These are phyloP conservation scores for Neodiprion fabricii DNA, from an alignment of 1,140 invertebrate species.

Conservation along the genomic window DNA sequence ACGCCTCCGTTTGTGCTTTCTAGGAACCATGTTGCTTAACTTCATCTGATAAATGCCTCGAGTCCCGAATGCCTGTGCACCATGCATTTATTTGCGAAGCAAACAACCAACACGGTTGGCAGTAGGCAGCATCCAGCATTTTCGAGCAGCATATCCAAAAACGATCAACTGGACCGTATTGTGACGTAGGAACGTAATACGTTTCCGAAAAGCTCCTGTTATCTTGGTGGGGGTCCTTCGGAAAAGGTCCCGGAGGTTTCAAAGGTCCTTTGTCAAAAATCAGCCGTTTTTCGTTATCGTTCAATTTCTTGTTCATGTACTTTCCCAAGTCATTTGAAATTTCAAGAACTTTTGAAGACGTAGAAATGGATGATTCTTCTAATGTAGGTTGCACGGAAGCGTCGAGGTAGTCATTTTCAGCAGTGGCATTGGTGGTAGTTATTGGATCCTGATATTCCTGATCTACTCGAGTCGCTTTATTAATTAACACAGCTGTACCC, in stretches of 20 bases:
- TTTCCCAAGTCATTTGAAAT: constrained; percentile 18
- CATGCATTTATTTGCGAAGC: too few relatives aligned
- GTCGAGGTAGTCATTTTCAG: too few relatives aligned
- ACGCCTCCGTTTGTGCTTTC: too few relatives aligned
- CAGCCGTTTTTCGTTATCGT: constrained; percentile 16
- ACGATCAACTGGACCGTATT: constrained; percentile 11
- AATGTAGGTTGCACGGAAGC: too few relatives aligned
- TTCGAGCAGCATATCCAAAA: constrained; percentile 20
- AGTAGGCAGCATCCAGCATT: constrained; percentile 16
- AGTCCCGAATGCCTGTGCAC: too few relatives aligned
- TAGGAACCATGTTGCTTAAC: too few relatives aligned
- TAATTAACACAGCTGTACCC: background rate
- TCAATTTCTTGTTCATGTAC: constrained; percentile 14
- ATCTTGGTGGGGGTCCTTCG: background rate
- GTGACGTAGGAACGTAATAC: constrained; percentile 13
- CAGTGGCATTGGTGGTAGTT: background rate
- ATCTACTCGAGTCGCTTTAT: background rate
- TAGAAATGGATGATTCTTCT: too few relatives aligned
- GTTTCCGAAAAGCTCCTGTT: constrained; percentile 18
- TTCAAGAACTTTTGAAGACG: background rate
- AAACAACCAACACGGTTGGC: constrained; percentile 16
- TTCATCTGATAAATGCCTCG: too few relatives aligned
- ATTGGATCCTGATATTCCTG: too few relatives aligned
- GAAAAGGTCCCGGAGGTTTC: constrained; percentile 16
- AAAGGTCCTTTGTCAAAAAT: background rate